These are phyloP conservation scores for Smutsia gigantea DNA, from an alignment of 2,797 vertebrate species.

Conservation along the genomic window DNA sequence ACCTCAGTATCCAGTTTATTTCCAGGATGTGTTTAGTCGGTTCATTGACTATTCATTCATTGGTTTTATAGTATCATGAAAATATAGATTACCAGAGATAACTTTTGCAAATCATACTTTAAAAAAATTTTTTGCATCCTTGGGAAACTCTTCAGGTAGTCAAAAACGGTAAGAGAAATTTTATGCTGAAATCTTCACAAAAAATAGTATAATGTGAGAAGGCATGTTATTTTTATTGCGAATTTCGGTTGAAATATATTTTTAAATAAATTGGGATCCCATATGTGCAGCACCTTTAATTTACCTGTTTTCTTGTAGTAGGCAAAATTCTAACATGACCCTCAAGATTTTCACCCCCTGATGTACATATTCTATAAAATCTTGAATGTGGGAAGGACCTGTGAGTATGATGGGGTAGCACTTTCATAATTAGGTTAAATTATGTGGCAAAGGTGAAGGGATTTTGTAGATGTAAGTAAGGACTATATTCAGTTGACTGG, in stretches of 20 bases:
- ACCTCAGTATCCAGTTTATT: not conserved
- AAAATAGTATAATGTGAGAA: not conserved
- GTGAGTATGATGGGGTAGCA: not conserved
- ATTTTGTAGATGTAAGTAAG: not conserved
- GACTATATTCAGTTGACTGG: not conserved
- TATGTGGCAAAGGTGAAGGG: not conserved
- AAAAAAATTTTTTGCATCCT: not conserved
- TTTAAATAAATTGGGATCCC: constrained; percentile 29
- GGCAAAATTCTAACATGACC: not conserved
- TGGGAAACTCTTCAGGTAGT: not conserved
- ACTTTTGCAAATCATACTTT: not conserved
- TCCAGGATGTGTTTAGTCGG: not conserved
- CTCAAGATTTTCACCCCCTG: not conserved
- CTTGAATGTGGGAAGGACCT: not conserved
- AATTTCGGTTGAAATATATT: constrained; percentile 40
- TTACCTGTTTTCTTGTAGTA: not conserved
- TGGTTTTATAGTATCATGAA: not conserved
- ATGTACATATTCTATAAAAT: not conserved
- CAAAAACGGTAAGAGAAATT: not conserved
- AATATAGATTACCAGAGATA: constrained; percentile 11
- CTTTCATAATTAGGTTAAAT: not conserved
- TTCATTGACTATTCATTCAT: not conserved
- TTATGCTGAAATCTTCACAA: not conserved
- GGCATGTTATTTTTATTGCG: not conserved
- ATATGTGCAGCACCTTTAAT: not conserved